Base-by-base conservation (phyloP, 2,888 invertebrate genomes). In the Troides aeacus region DNA sequence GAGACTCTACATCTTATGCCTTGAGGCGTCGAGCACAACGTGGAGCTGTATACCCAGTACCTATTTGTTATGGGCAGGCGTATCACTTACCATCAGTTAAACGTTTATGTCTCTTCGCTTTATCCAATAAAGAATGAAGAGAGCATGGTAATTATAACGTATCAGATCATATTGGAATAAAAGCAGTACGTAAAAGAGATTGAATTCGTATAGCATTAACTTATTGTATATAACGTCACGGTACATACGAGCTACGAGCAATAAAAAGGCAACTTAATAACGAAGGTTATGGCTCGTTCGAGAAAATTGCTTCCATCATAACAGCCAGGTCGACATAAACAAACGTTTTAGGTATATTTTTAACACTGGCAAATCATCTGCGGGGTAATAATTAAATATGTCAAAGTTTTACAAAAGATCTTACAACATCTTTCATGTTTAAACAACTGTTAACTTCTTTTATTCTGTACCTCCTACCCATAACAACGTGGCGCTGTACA, bases 201-300 rank as follows among this genome's bases (percentile, higher is more conserved):
- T 62, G 56, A 53, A 62, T 62, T 57, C 18, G 24, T 30, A 36
- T 63, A 68, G 12, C 30, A 58, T 59, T 67, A 66, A 64, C 53
- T 53, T 64, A 62, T 62, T 56, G 56, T 64, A 53, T 66, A 62
- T 70, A 65, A 69, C 59, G 63, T 70, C 67, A 71, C 70, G 69
- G 66, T 71, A 71, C 70, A 60, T 62, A 73, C 73, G 70, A 73
- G 73, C 74, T 74, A 75, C 72, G 72, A 75, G 75, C 74, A 78
- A 79, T 79, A 80, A 80, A 79, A 78, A 72, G 74, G 75, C 75
- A 75, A 76, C 76, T 76, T 75, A 77, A 78, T 78, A 79, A 78
- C 78, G 78, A 79, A 79, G 72, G 76, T 79, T 77, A 78, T 76
- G 76, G 73, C 76, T 74, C 74, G 74, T 75, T 75, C 76, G 74